A percentile compares a stretch with the other conserved stretches of the same genome.
These are phyloP conservation scores for Carduelis carduelis DNA, from an alignment of 2,797 vertebrate species.

Conservation along the genomic window DNA sequence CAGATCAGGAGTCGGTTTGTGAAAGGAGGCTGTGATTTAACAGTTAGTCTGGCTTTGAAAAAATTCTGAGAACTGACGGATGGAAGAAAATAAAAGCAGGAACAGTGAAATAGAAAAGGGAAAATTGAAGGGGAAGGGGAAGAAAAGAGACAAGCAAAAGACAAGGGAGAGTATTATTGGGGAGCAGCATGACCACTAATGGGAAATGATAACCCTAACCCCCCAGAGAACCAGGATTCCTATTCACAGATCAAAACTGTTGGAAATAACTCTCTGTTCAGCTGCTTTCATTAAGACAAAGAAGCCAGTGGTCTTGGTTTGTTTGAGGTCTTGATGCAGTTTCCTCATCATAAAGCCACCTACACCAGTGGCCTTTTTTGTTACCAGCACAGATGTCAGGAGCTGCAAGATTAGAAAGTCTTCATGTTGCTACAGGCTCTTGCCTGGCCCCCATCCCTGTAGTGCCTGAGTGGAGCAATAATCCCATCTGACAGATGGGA, in stretches of 20 bases:
- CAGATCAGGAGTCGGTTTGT: neutral
- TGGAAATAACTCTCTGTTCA: neutral
- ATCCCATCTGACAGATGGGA: neutral
- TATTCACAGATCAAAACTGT: neutral
- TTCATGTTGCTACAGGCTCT: neutral
- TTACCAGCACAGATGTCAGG: neutral
- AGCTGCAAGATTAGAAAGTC: neutral
- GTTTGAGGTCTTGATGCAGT: neutral
- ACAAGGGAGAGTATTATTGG: neutral
- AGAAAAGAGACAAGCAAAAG: neutral
- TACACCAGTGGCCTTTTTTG: neutral
- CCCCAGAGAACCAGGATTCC: neutral
- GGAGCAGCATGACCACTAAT: neutral
- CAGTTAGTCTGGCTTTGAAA: neutral
- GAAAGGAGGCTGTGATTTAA: neutral
- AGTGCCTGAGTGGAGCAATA: accelerated
- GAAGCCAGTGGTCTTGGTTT: neutral
- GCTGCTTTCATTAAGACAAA: neutral
- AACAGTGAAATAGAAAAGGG: neutral
- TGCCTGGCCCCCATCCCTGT: neutral
- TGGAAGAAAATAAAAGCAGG: neutral
- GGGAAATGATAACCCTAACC: neutral
- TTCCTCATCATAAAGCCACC: neutral
- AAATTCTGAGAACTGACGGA: neutral
- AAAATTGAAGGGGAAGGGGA: neutral